Conservation (phyloP, 2,797 vertebrate species). For the Hoplostethus mediterraneus region DNA sequence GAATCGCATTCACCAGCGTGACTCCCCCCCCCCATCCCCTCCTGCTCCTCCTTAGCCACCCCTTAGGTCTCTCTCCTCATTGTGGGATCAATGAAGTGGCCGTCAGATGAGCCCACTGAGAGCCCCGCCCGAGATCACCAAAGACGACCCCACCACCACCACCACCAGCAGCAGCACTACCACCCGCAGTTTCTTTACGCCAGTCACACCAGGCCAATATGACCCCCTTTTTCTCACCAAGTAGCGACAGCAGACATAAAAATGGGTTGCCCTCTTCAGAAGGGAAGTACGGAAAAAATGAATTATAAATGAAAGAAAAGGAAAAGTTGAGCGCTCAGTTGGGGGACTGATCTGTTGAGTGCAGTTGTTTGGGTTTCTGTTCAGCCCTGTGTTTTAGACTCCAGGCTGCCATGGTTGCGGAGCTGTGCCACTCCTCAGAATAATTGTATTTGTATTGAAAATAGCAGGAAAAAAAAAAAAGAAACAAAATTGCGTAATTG, state of each 20-base stretch:
- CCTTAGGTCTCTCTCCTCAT: conserved; percentile 30
- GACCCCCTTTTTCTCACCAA: conserved; percentile 35
- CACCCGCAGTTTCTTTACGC: conserved; percentile 44
- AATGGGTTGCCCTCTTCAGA: conserved; percentile 88
- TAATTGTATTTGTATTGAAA: too few species aligned
- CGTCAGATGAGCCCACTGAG: conserved; percentile 22
- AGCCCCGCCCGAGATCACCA: conserved; percentile 29
- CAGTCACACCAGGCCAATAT: conserved; percentile 36
- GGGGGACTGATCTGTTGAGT: conserved; percentile 75
- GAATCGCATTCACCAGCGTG: conserved; percentile 1
- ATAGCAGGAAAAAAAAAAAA: too few species aligned
- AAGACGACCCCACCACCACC: conserved; percentile 30
- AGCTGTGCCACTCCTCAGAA: not conserved
- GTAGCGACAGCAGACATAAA: conserved; percentile 91
- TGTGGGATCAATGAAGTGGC: conserved; percentile 35
- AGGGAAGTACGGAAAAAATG: conserved; percentile 79
- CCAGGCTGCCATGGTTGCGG: not conserved
- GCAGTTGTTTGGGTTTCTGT: conserved; percentile 73
- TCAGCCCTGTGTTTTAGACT: not conserved
- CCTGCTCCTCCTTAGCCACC: not conserved
- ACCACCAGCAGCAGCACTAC: conserved; percentile 24
- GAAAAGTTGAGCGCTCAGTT: conserved; percentile 52
- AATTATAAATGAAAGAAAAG: conserved; percentile 20
- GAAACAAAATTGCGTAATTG: too few species aligned
- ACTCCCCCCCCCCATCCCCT: not conserved